A percentile compares a stretch with the other conserved stretches of the same genome.
phyloP scores from a whole-genome alignment of 2,888 invertebrate genomes.

The Clivina fossor region DNA sequence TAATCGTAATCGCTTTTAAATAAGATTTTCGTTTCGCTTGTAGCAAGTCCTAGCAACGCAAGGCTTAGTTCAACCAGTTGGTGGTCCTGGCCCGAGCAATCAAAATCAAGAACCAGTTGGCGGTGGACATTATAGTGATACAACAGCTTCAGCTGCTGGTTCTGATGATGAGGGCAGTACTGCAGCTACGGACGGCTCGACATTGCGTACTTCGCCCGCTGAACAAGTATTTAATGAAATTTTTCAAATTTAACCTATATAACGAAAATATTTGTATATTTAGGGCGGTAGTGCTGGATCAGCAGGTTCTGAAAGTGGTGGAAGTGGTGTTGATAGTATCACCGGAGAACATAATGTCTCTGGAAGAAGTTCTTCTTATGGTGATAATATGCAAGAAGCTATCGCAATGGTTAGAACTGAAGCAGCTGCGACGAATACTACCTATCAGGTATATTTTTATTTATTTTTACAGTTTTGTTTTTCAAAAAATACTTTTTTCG shows the following conservation, averaged over 20 bases:
- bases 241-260: neutral
- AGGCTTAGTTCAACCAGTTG: constrained; percentile 31
- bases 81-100: constrained; percentile 40
- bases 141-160: constrained; percentile 82
- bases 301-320: constrained; percentile 85
- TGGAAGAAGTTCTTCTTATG: constrained; percentile 91
- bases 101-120: constrained; percentile 50
- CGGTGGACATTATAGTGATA: constrained; percentile 73
- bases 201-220: constrained; percentile 80
- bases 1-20: too few relatives aligned
- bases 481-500: constrained; percentile 16
- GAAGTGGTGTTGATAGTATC: constrained; percentile 89
- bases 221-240: constrained; percentile 60
- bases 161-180: constrained; percentile 96
- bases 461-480: constrained; percentile 6
- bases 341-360: constrained; percentile 83
- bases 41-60: constrained; percentile 29
- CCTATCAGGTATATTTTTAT: constrained; percentile 49
- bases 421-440: constrained; percentile 60
- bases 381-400: constrained; percentile 66
- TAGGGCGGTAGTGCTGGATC: constrained; percentile 59
- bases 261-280: neutral
- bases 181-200: constrained; percentile 92
- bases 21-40: neutral
- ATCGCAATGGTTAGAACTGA: constrained; percentile 57